Percentiles rank a stretch among this genome's conserved stretches.
Conservation (phyloP, 2,888 invertebrate genomes). For the Ethmia dodecea region DNA sequence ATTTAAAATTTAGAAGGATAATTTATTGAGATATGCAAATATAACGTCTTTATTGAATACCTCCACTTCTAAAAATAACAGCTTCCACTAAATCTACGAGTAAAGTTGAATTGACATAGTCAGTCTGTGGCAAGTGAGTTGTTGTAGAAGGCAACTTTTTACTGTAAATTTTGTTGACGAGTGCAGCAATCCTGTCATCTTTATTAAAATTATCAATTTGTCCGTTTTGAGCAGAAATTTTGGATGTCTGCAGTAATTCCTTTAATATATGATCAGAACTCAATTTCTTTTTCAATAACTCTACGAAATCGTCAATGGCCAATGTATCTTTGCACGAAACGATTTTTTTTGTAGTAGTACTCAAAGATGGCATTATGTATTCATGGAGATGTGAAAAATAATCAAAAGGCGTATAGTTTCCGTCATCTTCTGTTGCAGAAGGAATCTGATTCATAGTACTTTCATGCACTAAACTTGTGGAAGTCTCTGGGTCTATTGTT, state of each 20-base stretch:
- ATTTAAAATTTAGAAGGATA: no score
- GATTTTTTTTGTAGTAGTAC: slow-evolving; percentile 23
- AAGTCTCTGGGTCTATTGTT: no score
- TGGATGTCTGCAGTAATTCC: slow-evolving; percentile 39
- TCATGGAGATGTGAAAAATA: slow-evolving; percentile 48
- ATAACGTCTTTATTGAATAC: slow-evolving; percentile 27
- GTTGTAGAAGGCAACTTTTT: slow-evolving; percentile 43
- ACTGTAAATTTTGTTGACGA: slow-evolving; percentile 53
- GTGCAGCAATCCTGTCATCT: slow-evolving; percentile 52
- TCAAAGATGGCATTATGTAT: slow-evolving; percentile 29
- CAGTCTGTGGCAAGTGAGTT: slow-evolving; percentile 33
- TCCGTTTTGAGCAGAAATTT: slow-evolving; percentile 23
- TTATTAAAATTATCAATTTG: slow-evolving; percentile 32
- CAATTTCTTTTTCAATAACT: slow-evolving; percentile 54
- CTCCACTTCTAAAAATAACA: slow-evolving; percentile 59
- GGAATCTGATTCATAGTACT: no score
- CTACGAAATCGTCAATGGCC: slow-evolving; percentile 53
- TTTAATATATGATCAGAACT: slow-evolving; percentile 51
- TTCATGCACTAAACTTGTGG: no score
- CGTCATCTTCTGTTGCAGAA: background rate
- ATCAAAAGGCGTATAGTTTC: slow-evolving; percentile 38
- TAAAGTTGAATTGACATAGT: slow-evolving; percentile 58
- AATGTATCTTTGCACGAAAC: slow-evolving; percentile 44
- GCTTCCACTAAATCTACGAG: slow-evolving; percentile 66
- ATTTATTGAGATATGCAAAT: background rate